phyloP scores from a whole-genome alignment of 2,888 invertebrate genomes.

The Allophyes oxyacanthae region DNA sequence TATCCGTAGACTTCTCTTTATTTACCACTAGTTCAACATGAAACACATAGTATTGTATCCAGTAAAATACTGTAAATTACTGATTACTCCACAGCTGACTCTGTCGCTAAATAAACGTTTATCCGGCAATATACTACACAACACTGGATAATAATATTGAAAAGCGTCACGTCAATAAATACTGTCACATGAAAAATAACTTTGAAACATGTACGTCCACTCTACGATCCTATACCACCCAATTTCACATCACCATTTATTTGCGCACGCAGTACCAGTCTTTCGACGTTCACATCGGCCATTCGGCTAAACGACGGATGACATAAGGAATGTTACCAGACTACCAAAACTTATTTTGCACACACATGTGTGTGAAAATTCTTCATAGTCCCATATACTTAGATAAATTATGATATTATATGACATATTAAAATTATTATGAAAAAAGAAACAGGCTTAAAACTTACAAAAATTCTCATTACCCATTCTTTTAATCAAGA shows the following conservation, averaged over 20 bases:
- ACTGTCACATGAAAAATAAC: constrained; percentile 39
- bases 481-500: no score
- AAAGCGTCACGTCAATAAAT: constrained; percentile 54
- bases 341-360: constrained; percentile 2
- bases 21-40: constrained; percentile 73
- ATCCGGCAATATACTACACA: constrained; percentile 55
- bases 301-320: constrained; percentile 58
- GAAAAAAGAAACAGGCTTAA: no score
- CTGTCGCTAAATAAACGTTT: constrained; percentile 52
- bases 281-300: constrained; percentile 57
- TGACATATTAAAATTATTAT: no score
- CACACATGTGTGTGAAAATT: no score
- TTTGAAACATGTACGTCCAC: constrained; percentile 48
- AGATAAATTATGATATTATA: no score
- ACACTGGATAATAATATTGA: constrained; percentile 60
- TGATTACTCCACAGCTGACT: constrained; percentile 66
- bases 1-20: constrained; percentile 59
- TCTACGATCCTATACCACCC: constrained; percentile 55
- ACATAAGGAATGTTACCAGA: constrained; percentile 54
- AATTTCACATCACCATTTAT: constrained; percentile 67
- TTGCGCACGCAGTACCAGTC: constrained; percentile 66
- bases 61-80: constrained; percentile 68
- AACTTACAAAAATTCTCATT: no score
- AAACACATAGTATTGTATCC: constrained; percentile 71
- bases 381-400: no score